Conservation (phyloP, 30 jellyfish, hydroid and myxozoan genomes). For the Nemopilema nomurai region DNA sequence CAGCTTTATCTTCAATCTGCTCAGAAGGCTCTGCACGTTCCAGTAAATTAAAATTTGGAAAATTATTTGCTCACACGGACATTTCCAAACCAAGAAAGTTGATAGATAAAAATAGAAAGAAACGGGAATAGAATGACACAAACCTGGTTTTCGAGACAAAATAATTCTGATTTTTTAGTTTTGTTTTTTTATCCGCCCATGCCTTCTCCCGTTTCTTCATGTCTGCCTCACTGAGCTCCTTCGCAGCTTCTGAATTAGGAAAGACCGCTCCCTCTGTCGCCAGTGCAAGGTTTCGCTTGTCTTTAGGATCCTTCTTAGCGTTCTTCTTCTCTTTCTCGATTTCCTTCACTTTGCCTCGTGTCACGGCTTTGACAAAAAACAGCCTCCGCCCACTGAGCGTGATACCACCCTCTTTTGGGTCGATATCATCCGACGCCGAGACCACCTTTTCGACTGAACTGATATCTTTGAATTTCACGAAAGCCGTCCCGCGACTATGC, state of each 20-base stretch:
- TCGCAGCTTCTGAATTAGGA: slow-evolving; percentile 76
- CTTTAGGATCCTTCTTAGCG: slow-evolving; percentile 77
- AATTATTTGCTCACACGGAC: no score
- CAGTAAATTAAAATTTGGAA: no score
- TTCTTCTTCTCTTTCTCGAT: slow-evolving; percentile 60
- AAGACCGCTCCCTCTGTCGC: slow-evolving; percentile 90
- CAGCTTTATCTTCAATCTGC: no score
- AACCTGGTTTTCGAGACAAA: slow-evolving; percentile 94
- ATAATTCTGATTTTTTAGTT: slow-evolving; percentile 83
- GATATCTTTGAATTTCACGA: slow-evolving; percentile 74
- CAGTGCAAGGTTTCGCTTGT: slow-evolving; percentile 85
- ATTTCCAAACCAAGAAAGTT: neutral
- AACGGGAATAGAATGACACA: neutral
- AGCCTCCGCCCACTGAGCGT: slow-evolving; percentile 74
- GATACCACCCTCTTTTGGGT: slow-evolving; percentile 34
- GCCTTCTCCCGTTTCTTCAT: slow-evolving; percentile 88
- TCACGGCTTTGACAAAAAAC: slow-evolving; percentile 77
- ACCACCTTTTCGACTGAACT: slow-evolving; percentile 65
- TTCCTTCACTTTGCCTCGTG: slow-evolving; percentile 85
- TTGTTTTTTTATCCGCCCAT: slow-evolving; percentile 88
- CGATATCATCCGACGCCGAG: slow-evolving; percentile 39
- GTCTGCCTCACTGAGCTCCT: slow-evolving; percentile 77
- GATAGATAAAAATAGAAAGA: neutral
- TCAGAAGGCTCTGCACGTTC: no score
- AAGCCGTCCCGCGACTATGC: slow-evolving; percentile 89